Evolutionary conservation across 2,113 vertebrate species (phyloP).

Genomic region (Crotalus horridus): DNA sequence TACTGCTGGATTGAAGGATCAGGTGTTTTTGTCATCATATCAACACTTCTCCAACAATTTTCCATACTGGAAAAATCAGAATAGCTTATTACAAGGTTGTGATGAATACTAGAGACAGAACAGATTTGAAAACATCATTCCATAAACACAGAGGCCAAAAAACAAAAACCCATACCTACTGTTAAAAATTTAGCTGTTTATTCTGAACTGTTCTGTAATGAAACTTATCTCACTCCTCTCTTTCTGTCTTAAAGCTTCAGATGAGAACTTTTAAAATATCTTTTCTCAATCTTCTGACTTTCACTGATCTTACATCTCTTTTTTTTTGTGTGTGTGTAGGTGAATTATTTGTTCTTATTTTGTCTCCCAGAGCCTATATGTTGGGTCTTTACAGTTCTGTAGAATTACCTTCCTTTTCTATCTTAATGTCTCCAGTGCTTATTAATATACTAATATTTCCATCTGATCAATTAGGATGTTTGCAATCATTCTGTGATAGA

Average conservation of each 20-base stretch:
- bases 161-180: neutral
- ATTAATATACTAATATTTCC: neutral
- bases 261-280: neutral
- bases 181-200: neutral
- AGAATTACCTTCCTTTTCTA: neutral
- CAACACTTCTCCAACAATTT: conserved; percentile 20
- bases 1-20: conserved; percentile 29
- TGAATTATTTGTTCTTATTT: neutral
- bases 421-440: neutral
- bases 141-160: conserved; percentile 29
- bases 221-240: no score
- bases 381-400: neutral
- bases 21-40: conserved; percentile 30
- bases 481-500: neutral
- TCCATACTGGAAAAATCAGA: conserved; percentile 17
- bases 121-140: conserved; percentile 36
- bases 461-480: neutral
- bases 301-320: neutral
- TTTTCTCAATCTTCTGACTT: neutral
- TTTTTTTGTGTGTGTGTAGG: neutral
- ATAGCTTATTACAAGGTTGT: conserved; percentile 4
- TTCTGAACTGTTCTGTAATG: neutral
- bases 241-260: neutral
- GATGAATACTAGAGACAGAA: conserved; percentile 37
- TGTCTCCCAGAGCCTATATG: neutral